Base-by-base conservation (phyloP, 1,140 invertebrate species). In the Rhynchophorus ferrugineus region DNA sequence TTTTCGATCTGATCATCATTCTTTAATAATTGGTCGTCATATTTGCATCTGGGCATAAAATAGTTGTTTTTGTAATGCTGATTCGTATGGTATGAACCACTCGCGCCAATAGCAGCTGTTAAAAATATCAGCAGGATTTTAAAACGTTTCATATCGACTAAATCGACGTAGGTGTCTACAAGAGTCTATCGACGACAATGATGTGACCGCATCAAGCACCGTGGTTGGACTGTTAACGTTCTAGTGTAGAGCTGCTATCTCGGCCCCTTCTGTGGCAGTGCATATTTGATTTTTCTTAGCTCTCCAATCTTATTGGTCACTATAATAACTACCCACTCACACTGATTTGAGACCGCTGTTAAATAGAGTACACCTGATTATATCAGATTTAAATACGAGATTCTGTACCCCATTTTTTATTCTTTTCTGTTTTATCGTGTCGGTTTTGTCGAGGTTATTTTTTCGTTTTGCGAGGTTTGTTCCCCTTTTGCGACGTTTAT, bases 1-100 rank as follows among this genome's bases (percentile, higher is more conserved):
- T 70, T 63, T 57, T 73, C 66, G 60, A 83, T 74, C 38, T 72
- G 67, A 54, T 74, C 75, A 54, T 81, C 76, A 63, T 80, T 78
- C 49, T 75, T 76, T 21, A 82, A 74, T 53, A 77, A 69, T 46
- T 73, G 72, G 59, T 74, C 72, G 62, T 78, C 76, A 66, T 74
- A 78, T 61, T 68, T 73, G 60, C 76, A 78, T 8, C 70, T 55
- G 16, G 66, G 66, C 21, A 63, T 43, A 42, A 62, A 68, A 38
- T 44, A 21, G 17, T 44, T 33, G 21, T 52, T 54, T 35, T 34
- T 38, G 14, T n/a, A 54, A 20, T 46, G 13, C 13, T 34, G 5
- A 9, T 19, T 17, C 21, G 44, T 37, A 29, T 34, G 19, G 13
- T 21, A 8, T 35, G 18, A 6, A 2, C 11, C 13, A 13, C 6